Percentiles rank a stretch among this genome's conserved stretches.
phyloP scores from a whole-genome alignment of 2,113 vertebrate genomes.

The Ictidomys tridecemlineatus region DNA sequence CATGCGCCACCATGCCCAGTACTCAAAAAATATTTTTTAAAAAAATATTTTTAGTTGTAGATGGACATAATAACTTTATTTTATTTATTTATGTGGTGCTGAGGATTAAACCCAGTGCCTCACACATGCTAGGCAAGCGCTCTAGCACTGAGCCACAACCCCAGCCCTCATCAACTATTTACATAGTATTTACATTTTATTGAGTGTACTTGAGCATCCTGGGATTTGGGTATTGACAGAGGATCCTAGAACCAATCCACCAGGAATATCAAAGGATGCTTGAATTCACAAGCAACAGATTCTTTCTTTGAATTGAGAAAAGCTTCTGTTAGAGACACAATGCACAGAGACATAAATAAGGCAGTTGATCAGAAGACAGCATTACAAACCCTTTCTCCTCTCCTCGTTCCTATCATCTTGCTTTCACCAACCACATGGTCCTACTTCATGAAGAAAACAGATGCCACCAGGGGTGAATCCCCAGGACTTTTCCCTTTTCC shows the following conservation, averaged over 20 bases:
- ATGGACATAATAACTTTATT: no score
- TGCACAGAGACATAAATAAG: background rate
- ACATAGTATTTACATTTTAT: background rate
- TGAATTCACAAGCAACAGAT: background rate
- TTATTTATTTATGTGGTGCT: no score
- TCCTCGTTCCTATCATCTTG: background rate
- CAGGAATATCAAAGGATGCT: background rate
- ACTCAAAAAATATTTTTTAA: no score
- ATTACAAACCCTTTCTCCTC: background rate
- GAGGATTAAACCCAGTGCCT: no score
- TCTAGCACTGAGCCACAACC: no score
- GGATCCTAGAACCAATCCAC: background rate
- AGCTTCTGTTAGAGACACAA: background rate
- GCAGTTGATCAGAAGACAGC: background rate
- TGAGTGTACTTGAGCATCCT: no score
- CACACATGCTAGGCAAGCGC: no score
- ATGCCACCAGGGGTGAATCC: background rate
- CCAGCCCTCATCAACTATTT: background rate
- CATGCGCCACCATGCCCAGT: no score
- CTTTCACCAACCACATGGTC: background rate
- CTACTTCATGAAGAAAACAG: background rate
- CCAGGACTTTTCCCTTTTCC: background rate
- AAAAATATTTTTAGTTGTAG: no score
- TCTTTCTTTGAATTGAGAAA: background rate
- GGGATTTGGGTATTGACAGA: background rate